These are phyloP conservation scores for Drosophila sordidapex DNA, from an alignment of 2,888 invertebrate species.

Conservation along the genomic window DNA sequence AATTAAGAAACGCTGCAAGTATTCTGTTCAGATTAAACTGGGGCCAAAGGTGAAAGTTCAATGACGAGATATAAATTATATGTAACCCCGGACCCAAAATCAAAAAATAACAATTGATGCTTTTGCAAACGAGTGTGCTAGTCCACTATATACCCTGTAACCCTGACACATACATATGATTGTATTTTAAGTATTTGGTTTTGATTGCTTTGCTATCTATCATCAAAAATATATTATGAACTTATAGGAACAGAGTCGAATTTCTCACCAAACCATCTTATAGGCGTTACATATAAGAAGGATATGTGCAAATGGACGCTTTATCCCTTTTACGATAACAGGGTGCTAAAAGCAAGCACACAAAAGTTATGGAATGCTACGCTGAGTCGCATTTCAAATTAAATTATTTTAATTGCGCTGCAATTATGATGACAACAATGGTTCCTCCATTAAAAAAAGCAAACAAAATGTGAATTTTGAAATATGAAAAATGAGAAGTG, in stretches of 20 bases:
- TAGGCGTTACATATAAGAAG: neutral
- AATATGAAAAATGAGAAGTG: conserved; percentile 13
- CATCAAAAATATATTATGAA: neutral
- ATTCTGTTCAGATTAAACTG: conserved; percentile 14
- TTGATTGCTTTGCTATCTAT: neutral
- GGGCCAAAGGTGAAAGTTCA: conserved; percentile 65
- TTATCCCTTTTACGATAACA: neutral
- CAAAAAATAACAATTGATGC: neutral
- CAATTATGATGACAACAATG: conserved; percentile 65
- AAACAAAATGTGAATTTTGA: conserved; percentile 25
- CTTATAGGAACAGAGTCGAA: neutral
- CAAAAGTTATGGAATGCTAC: conserved; percentile 25
- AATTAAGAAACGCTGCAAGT: conserved; percentile 57
- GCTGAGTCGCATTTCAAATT: conserved; percentile 49
- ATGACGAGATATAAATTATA: conserved; percentile 50
- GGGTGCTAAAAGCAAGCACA: conserved; percentile 3
- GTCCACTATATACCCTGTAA: neutral
- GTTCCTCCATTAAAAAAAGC: conserved; percentile 36
- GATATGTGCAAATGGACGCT: neutral
- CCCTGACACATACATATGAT: too few species aligned
- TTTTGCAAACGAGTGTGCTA: too few species aligned
- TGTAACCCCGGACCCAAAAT: neutral
- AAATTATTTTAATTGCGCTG: conserved; percentile 78
- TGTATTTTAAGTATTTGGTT: too few species aligned
- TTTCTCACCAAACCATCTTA: neutral